phyloP scores from a whole-genome alignment of 2,113 vertebrate species.

The Xiphophorus hellerii region DNA sequence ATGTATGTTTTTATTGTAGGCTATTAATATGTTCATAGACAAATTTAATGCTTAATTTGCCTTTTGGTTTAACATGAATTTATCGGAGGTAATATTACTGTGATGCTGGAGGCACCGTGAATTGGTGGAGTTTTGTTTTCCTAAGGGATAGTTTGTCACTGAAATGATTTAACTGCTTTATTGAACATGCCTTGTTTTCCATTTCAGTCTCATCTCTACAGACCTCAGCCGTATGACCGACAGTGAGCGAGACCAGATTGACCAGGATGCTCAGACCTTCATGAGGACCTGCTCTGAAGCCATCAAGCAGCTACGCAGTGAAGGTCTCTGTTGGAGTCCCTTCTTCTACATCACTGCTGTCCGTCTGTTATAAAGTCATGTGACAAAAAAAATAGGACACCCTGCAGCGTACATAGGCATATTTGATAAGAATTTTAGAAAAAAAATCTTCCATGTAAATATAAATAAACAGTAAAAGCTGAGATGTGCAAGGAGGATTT shows the following conservation, averaged over 20 bases:
- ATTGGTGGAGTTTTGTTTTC: background rate
- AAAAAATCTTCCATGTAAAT: too few relatives aligned
- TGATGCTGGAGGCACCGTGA: background rate
- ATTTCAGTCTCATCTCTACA: slow-evolving; percentile 86
- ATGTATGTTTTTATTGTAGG: background rate
- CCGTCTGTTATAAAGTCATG: too few relatives aligned
- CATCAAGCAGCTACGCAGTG: slow-evolving; percentile 88
- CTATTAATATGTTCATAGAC: background rate
- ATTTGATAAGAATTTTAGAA: too few relatives aligned
- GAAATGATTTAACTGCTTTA: background rate
- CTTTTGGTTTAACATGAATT: background rate
- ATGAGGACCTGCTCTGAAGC: slow-evolving; percentile 95
- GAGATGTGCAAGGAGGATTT: too few relatives aligned
- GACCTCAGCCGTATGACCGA: slow-evolving; percentile 92
- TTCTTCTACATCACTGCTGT: background rate
- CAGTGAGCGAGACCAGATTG: slow-evolving; percentile 94
- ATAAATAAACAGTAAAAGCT: too few relatives aligned
- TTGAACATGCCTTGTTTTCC: slow-evolving; percentile 2
- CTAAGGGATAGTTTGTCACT: background rate
- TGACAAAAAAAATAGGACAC: too few relatives aligned
- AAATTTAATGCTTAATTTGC: background rate
- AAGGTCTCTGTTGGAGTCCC: slow-evolving; percentile 81
- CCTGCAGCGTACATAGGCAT: too few relatives aligned
- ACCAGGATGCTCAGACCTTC: slow-evolving; percentile 96
- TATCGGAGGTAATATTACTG: too few relatives aligned